Evolutionary conservation across 2,888 invertebrate species (phyloP).

Genomic region (Sphinx pinastri): DNA sequence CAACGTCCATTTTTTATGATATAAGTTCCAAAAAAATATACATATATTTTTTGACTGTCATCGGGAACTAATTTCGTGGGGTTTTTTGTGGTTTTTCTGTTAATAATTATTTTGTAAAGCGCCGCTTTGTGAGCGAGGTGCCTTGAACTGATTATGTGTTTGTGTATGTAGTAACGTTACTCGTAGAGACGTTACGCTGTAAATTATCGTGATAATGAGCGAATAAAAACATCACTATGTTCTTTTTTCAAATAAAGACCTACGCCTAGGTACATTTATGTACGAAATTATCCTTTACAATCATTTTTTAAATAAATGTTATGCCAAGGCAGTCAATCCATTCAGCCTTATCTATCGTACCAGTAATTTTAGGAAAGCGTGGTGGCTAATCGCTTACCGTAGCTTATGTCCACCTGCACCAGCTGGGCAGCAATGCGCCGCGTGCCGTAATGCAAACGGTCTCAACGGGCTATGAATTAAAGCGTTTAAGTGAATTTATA

Average conservation of each 20-base stretch:
- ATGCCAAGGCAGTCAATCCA: not conserved
- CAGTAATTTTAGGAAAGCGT: not conserved
- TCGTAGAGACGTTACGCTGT: not conserved
- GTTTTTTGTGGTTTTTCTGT: constrained; percentile 78
- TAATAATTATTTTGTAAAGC: constrained; percentile 74
- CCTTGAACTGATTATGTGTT: constrained; percentile 13
- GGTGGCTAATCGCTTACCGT: not conserved
- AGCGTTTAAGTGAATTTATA: no score
- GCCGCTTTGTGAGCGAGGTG: constrained; percentile 48
- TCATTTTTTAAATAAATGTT: not conserved
- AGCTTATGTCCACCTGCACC: constrained; percentile 5
- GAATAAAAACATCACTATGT: not conserved
- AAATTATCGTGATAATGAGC: not conserved
- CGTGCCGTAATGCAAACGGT: not conserved
- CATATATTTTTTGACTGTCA: constrained; percentile 82
- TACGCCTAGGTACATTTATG: no score
- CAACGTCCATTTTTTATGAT: constrained; percentile 57
- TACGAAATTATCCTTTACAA: no score
- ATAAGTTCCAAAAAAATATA: constrained; percentile 65
- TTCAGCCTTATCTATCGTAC: not conserved
- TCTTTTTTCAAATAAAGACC: not conserved
- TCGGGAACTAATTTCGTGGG: constrained; percentile 82
- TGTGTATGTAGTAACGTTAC: not conserved
- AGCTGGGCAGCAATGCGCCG: constrained; percentile 1
- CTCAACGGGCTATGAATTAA: not conserved